A percentile compares a stretch with the other conserved stretches of the same genome.
phyloP scores from a whole-genome alignment of 2,797 vertebrate species.

The Leontopithecus rosalia region DNA sequence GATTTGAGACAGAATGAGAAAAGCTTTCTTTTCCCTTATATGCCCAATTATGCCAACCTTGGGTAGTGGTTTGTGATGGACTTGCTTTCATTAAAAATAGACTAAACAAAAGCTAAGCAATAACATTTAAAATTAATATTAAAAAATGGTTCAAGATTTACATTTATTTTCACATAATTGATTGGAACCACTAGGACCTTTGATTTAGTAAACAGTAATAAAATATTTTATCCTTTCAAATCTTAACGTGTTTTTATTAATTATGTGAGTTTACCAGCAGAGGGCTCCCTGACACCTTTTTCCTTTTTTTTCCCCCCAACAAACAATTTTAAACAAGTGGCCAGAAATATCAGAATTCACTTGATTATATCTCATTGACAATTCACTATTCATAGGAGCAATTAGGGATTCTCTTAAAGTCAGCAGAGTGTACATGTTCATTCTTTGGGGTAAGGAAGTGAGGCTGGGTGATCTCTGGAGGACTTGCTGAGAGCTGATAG shows the following conservation, averaged over 20 bases:
- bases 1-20: not conserved
- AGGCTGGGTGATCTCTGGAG: not conserved
- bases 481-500: not conserved
- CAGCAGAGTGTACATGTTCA: accelerated
- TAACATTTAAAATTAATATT: not conserved
- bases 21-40: not conserved
- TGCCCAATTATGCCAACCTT: not conserved
- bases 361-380: not conserved
- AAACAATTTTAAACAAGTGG: not conserved
- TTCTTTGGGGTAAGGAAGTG: not conserved
- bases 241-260: not conserved
- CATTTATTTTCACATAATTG: not conserved
- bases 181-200: not conserved
- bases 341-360: not conserved
- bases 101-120: not conserved
- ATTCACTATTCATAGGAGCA: not conserved
- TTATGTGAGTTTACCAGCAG: constrained; percentile 75
- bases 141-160: not conserved
- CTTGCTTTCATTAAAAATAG: not conserved
- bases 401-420: not conserved
- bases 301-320: not conserved
- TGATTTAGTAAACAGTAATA: not conserved
- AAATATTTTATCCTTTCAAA: not conserved
- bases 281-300: constrained; percentile 74
- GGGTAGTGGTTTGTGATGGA: not conserved